phyloP scores from a whole-genome alignment of 2,113 vertebrate genomes.

The Eublepharis macularius region DNA sequence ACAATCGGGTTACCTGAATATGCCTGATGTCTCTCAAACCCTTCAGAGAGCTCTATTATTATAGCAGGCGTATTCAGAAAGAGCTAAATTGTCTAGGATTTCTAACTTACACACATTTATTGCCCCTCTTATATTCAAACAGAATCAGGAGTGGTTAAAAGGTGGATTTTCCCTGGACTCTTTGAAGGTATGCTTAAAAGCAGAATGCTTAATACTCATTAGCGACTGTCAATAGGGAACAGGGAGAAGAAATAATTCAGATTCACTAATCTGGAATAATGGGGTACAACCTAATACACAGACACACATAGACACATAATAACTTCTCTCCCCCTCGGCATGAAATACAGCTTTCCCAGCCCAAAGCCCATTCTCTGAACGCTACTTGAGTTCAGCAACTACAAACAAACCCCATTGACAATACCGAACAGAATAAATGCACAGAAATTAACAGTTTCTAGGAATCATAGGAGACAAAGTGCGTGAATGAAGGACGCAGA shows the following conservation, averaged over 20 bases:
- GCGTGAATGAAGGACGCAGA: neutral
- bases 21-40: neutral
- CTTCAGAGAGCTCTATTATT: neutral
- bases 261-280: too few relatives aligned
- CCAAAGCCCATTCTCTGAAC: neutral
- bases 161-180: too few relatives aligned
- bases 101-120: neutral
- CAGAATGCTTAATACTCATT: too few relatives aligned
- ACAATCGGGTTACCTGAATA: neutral
- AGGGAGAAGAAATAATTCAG: too few relatives aligned
- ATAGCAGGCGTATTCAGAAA: neutral
- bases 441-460: neutral
- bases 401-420: rapidly evolving
- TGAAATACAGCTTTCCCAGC: neutral
- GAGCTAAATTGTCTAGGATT: neutral
- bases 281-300: neutral
- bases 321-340: neutral
- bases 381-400: neutral
- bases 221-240: too few relatives aligned
- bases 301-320: neutral
- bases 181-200: too few relatives aligned
- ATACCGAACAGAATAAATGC: neutral
- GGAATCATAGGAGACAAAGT: neutral
- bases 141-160: too few relatives aligned
- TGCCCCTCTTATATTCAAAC: neutral